Evolutionary conservation across 2,113 vertebrate genomes (phyloP), one percentile per base, ranked within the genome.

Genomic region (Microtus pennsylvanicus): DNA sequence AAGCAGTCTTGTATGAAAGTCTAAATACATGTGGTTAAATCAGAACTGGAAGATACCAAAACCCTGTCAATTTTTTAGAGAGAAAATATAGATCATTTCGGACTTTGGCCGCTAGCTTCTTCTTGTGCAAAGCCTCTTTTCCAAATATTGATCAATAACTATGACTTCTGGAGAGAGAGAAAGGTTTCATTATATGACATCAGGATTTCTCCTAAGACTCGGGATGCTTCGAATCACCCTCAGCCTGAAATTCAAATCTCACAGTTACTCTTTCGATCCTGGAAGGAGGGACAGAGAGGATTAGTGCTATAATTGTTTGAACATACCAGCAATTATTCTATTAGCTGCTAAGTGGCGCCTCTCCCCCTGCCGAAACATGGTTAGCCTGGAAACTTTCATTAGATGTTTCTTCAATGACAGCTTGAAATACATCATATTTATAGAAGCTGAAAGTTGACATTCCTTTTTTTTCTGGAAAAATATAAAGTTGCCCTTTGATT

Each of bases 1-100:
- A 95, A 80, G 42, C 94, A 93, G 87, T 91, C 92, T 96, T 76
- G 96, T 92, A 72, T 90, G 94, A 93, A 98, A 98, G 55, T 45
- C n/a, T 58, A 93, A 61, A 50, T 55, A 88, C 47, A 96, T 86
- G 5, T 91, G 67, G n/a, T 69, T 94, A 91, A 87, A 70, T 65
- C 42, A 83, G 69, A 33, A 47, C 55, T 61, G 28, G 61, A 93
- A 94, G 76, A 74, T 1, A 3, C 24, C 35, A 91, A 75, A 93
- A 30, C 3, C 21, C 55, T n/a, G 38, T 17, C 55, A 65, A 22
- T 52, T 87, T 47, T 91, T 63, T 45, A 61, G 58, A 72, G 19
- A 85, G 50, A 35, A 55, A 33, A 55, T 47, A 16, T 45, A 86
- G 92, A 91, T 52, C 35, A 13, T 16, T 75, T 88, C 75, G 19